These are phyloP conservation scores for Pemphredon lugubris DNA, from an alignment of 2,888 invertebrate species.

Conservation along the genomic window DNA sequence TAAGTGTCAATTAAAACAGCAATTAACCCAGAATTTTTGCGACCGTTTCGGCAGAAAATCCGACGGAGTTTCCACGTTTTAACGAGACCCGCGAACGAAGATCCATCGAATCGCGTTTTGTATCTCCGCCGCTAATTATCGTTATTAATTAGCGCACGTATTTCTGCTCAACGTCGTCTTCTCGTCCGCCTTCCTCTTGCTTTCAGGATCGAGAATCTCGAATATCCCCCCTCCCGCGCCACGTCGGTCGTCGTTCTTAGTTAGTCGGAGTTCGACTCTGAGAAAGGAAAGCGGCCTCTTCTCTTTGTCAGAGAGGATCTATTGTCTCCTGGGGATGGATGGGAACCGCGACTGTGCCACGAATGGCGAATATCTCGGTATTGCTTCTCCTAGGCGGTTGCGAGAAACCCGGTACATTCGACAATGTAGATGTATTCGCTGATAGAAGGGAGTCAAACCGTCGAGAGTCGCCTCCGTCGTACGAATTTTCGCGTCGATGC, in stretches of 20 bases:
- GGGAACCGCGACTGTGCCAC: conserved; percentile 56
- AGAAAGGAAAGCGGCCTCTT: conserved; percentile 72
- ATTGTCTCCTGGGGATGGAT: conserved; percentile 66
- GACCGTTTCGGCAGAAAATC: too few relatives aligned
- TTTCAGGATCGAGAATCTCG: conserved; percentile 50
- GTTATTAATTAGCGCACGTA: conserved; percentile 29
- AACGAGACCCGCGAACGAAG: too few relatives aligned
- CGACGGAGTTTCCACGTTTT: too few relatives aligned
- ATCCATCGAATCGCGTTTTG: too few relatives aligned
- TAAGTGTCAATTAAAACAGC: too few relatives aligned
- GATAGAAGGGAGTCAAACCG: conserved; percentile 35
- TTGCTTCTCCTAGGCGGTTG: conserved; percentile 49
- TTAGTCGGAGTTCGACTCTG: conserved; percentile 47
- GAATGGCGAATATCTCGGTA: conserved; percentile 46
- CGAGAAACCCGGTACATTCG: conserved; percentile 17
- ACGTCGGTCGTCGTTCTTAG: conserved; percentile 54
- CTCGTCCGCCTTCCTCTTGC: conserved; percentile 41
- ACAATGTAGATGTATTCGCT: conserved; percentile 51
- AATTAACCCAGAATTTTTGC: too few relatives aligned
- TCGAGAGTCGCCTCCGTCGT: conserved; percentile 11
- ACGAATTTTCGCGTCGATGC: conserved; percentile 9
- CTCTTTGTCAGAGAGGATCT: conserved; percentile 59
- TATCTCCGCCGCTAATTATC: neutral
- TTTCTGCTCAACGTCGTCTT: neutral
- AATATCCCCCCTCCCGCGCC: conserved; percentile 35